Evolutionary conservation across 1,140 invertebrate species (phyloP).

Genomic region (Mesaphorura yosii): DNA sequence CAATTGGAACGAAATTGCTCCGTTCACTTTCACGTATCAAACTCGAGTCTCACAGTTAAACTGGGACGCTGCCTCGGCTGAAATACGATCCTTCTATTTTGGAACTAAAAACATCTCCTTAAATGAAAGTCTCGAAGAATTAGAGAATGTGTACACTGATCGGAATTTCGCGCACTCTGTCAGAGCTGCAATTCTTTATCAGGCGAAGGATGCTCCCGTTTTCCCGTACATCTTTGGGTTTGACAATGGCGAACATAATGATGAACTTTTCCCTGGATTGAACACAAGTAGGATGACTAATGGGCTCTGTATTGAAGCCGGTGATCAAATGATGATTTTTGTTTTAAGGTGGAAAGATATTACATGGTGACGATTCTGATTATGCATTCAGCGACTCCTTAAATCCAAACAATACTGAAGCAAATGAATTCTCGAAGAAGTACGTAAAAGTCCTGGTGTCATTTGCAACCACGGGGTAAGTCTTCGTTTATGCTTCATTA

Average conservation of each 20-base stretch:
- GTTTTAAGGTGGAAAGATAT: not conserved
- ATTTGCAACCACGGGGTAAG: conserved; percentile 19
- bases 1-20: not conserved
- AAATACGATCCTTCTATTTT: conserved; percentile 8
- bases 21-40: not conserved
- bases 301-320: too few species aligned
- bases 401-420: not conserved
- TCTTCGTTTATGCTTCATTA: not conserved
- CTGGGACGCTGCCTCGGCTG: not conserved
- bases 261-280: not conserved
- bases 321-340: not conserved
- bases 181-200: not conserved
- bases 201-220: conserved; percentile 5
- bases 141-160: not conserved
- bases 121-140: not conserved
- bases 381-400: not conserved
- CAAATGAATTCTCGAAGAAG: conserved; percentile 8
- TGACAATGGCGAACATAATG: not conserved
- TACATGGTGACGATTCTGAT: conserved; percentile 5
- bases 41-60: not conserved
- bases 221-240: conserved; percentile 2
- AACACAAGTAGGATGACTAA: too few species aligned
- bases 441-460: conserved; percentile 8
- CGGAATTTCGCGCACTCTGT: conserved; percentile 1
- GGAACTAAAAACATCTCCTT: not conserved